Evolutionary conservation across 2,888 invertebrate genomes (phyloP).

Genomic region (Sinhomidia bicolor): DNA sequence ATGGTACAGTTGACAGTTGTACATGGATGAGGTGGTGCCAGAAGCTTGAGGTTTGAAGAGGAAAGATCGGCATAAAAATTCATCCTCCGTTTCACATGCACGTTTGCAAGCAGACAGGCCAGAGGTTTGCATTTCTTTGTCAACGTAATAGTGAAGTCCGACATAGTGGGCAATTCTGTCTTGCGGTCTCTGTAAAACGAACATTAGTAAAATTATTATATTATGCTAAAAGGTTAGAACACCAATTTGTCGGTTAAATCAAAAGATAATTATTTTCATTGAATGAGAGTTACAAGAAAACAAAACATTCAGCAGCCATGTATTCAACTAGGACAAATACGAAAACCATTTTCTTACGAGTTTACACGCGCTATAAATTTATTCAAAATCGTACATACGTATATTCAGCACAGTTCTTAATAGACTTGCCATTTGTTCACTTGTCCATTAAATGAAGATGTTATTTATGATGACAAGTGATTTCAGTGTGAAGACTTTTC

Average conservation of each 20-base stretch:
- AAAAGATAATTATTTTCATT: no score
- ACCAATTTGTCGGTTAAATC: slow-evolving; percentile 91
- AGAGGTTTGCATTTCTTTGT: slow-evolving; percentile 93
- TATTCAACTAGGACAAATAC: no score
- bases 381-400: no score
- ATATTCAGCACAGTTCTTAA: no score
- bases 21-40: slow-evolving; percentile 87
- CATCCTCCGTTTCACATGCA: slow-evolving; percentile 95
- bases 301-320: no score
- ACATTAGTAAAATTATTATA: no score
- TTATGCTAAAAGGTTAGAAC: no score
- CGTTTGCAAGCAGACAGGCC: slow-evolving; percentile 93
- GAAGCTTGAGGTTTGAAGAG: slow-evolving; percentile 83
- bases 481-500: background rate
- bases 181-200: no score
- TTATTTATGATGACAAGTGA: background rate
- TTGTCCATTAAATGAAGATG: background rate
- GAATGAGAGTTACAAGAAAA: no score
- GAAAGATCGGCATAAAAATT: slow-evolving; percentile 94
- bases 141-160: slow-evolving; percentile 94
- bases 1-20: slow-evolving; percentile 96
- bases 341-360: no score
- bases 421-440: background rate
- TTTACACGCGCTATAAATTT: no score
- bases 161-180: slow-evolving; percentile 95